Conservation (phyloP, 2,797 vertebrate genomes). For the Poecilia picta region DNA sequence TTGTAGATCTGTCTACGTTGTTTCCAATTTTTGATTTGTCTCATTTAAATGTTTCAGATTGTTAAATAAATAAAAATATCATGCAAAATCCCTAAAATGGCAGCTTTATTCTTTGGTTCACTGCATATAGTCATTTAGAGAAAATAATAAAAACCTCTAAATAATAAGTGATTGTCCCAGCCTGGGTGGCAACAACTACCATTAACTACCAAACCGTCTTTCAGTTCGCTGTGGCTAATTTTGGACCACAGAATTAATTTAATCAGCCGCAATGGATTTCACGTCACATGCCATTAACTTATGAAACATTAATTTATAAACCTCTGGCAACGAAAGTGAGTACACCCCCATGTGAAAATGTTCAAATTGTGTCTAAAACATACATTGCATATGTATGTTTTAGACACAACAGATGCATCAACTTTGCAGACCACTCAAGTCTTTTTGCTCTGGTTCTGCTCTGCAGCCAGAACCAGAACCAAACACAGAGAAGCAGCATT, state of each 20-base stretch:
- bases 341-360: neutral
- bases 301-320: neutral
- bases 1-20: neutral
- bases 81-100: neutral
- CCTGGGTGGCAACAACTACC: neutral
- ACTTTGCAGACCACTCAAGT: neutral
- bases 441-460: neutral
- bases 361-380: neutral
- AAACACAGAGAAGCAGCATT: neutral
- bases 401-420: neutral
- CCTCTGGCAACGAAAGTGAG: neutral
- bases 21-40: neutral
- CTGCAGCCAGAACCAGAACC: neutral
- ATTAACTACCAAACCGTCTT: neutral
- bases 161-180: neutral
- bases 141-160: neutral
- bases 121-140: neutral
- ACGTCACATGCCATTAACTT: neutral
- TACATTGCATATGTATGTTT: neutral
- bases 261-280: neutral
- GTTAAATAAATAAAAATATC: neutral
- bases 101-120: neutral
- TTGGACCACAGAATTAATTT: neutral
- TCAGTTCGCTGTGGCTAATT: neutral
- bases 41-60: neutral